Evolutionary conservation across 2,888 invertebrate genomes (phyloP), one percentile per base, ranked within the genome.

Genomic region (Ceramica pisi): DNA sequence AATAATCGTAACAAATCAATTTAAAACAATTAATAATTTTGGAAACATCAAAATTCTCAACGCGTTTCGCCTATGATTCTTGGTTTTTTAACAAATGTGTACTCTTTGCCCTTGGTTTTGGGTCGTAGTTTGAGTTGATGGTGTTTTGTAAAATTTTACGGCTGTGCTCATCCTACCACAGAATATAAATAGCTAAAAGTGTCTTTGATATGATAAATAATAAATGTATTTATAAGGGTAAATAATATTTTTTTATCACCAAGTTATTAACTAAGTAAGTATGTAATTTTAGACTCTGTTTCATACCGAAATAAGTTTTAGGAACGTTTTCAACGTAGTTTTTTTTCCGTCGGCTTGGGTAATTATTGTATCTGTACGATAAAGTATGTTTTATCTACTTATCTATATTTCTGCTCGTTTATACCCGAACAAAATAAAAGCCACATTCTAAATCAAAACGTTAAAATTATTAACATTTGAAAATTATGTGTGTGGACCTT

Each of bases 1-100:
- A 75, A 87, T 80, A 89, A 89, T 91, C 92, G 92, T 89, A 90
- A 79, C 94, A 88, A 94, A 94, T 94, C 85, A 88, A 93, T 94
- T 92, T 67, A 76, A 75, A 82, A 87, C 88, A 90, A 89, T 90
- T 87, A 86, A 83, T 84, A 82, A 84, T 87, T 89, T 88, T 71
- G 81, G 85, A 88, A 86, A 88, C 86, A 84, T 88, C 80, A 85
- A 85, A 78, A 87, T 84, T 87, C 82, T 84, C 85, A 83, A 83
- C 82, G 75, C 80, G 73, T 75, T 80, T 78, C 75, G 79, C 77
- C 83, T 82, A 81, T 71, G 74, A 57, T n/a, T 57, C 55, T 64
- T 69, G 16, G 35, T 9, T 74, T 80, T 46, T 81, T 80, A 60
- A 72, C 79, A 44, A 89, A 82, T 84, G 74, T 88, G 70, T 75